These are phyloP conservation scores for Halictus quadricinctus DNA, from an alignment of 2,888 invertebrate species.

Conservation along the genomic window DNA sequence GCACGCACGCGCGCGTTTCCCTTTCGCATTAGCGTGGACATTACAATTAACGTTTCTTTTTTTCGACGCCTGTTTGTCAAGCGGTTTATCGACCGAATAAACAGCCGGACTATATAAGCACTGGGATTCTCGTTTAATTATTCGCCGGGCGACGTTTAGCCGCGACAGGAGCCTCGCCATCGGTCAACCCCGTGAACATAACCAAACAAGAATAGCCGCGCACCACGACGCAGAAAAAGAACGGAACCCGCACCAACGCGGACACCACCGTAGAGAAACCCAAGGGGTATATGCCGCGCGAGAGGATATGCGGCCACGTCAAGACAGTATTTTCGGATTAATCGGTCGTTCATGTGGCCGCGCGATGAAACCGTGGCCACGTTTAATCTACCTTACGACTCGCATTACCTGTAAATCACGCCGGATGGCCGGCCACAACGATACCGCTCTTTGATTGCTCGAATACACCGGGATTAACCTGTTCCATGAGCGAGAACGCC, in stretches of 20 bases:
- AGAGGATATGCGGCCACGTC: constrained; percentile 33
- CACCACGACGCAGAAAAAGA: neutral
- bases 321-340: constrained; percentile 78
- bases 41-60: constrained; percentile 67
- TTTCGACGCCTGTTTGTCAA: constrained; percentile 53
- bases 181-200: constrained; percentile 42
- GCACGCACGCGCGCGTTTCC: constrained; percentile 12
- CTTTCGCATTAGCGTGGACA: constrained; percentile 65
- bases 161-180: constrained; percentile 50
- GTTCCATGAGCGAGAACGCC: constrained; percentile 47
- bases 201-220: constrained; percentile 3
- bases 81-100: constrained; percentile 72
- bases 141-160: constrained; percentile 61
- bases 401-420: constrained; percentile 78
- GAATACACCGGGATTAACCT: constrained; percentile 76
- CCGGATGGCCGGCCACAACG: constrained; percentile 69
- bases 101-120: constrained; percentile 64
- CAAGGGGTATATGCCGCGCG: neutral
- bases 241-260: neutral
- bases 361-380: constrained; percentile 64
- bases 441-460: constrained; percentile 72
- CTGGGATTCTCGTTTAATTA: constrained; percentile 70
- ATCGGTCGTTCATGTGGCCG: constrained; percentile 75
- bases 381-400: constrained; percentile 72
- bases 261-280: neutral